Evolutionary conservation across 2,888 invertebrate species (phyloP), one percentile per base, ranked within the genome.

Genomic region (Amiota minor): DNA sequence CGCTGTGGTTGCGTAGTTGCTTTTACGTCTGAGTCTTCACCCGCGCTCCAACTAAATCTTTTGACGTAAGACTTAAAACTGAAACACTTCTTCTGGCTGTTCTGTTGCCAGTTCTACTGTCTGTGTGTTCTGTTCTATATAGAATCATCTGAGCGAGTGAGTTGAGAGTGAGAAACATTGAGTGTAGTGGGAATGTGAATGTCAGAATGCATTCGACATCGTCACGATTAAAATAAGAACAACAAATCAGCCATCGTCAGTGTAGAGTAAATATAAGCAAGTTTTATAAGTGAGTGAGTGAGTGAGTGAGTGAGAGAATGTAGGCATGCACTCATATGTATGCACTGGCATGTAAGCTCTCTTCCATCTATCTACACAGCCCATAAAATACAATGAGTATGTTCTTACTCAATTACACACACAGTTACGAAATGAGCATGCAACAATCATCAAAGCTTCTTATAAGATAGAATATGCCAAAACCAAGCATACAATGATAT

Each of bases 31-130:
- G 49, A 16, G 35, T 62, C 56, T 64, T 59, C 20, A 18, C 49
- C 49, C 49, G 65, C 49, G 18, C 49, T 65, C 35, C 71, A 18
- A 65, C 75, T 73, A 64, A 69, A 72, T 65, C 72, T 72, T 56
- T 76, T 77, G 75, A 71, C 77, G 75, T 75, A 75, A 77, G 76
- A 76, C 76, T 75, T 70, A 72, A 76, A 77, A 82, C 76, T 79
- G 74, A 79, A 76, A 59, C 18, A 55, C 1, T 14, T 14, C n/a
- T 55, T 55, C 35, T 6, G 35, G 6, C 35, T 35, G 35, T 35
- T 35, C 35, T 59, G 59, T 59, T 59, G 59, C 23, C 23, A 16
- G 59, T 59, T 35, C 35, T 6, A 35, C 35, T 20, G 56, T 56
- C 56, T 11, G 18, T 59, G 59, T 20, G 16, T 56, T 56, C 16